phyloP scores from a whole-genome alignment of 2,797 vertebrate species.

The Vireo griseus region DNA sequence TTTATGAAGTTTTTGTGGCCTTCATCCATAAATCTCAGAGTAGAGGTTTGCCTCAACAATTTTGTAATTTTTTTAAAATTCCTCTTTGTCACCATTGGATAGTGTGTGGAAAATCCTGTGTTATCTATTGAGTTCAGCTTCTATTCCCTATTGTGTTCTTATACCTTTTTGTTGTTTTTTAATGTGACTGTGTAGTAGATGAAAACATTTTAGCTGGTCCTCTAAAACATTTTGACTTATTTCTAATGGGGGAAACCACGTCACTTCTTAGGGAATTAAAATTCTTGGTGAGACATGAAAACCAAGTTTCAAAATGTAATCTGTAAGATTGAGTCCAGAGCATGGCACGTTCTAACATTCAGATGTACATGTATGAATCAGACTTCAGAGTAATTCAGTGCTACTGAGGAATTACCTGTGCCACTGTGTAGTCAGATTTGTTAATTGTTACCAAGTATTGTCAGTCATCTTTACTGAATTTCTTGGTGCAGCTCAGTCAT shows the following conservation, averaged over 20 bases:
- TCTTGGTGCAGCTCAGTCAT: background rate
- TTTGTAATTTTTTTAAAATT: background rate
- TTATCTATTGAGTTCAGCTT: background rate
- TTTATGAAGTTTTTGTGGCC: slow-evolving; percentile 30
- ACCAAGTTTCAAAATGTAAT: background rate
- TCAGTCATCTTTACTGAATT: background rate
- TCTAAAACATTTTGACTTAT: background rate
- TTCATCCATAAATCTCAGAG: background rate
- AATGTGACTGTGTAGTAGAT: background rate
- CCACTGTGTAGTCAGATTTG: background rate
- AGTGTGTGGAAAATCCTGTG: background rate
- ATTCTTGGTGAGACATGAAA: background rate
- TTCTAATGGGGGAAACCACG: background rate
- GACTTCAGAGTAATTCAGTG: background rate
- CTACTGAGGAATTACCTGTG: background rate
- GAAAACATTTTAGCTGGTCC: background rate
- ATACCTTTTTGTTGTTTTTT: background rate
- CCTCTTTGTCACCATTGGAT: background rate
- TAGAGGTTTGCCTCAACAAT: background rate
- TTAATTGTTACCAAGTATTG: background rate
- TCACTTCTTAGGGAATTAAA: background rate
- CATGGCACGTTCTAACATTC: background rate
- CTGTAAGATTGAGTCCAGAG: background rate
- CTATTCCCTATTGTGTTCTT: background rate
- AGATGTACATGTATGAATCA: background rate